Evolutionary conservation across 2,797 vertebrate genomes (phyloP).

Genomic region (Ctenopoma multispine): DNA sequence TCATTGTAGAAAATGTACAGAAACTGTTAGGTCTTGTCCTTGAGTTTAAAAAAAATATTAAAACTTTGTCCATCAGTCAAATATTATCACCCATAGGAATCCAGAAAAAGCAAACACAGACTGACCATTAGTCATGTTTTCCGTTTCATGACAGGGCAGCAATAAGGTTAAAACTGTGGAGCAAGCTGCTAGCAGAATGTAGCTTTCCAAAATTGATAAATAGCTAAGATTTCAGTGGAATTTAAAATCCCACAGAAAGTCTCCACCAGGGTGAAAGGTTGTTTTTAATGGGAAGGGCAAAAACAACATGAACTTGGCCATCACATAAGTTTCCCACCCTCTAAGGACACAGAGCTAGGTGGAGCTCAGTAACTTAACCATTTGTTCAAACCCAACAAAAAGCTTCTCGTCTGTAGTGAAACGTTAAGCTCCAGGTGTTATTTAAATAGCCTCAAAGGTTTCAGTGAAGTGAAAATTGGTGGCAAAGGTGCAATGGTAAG

Average conservation of each 20-base stretch:
- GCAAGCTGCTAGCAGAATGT: not conserved
- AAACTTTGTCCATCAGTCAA: not conserved
- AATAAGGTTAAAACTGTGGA: not conserved
- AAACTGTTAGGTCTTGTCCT: not conserved
- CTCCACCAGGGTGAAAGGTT: conserved; percentile 57
- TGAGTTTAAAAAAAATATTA: not conserved
- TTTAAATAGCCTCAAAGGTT: conserved; percentile 1
- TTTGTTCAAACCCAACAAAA: conserved; percentile 61
- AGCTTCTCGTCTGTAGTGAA: conserved; percentile 34
- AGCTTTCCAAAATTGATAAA: conserved; percentile 22
- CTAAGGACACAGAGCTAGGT: conserved; percentile 76
- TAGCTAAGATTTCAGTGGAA: conserved; percentile 39
- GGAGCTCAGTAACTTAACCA: conserved; percentile 66
- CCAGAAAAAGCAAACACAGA: conserved; percentile 11
- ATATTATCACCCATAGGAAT: not conserved
- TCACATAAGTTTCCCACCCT: conserved; percentile 79
- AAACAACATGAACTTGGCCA: conserved; percentile 72
- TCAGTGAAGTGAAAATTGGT: not conserved
- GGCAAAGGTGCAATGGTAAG: conserved; percentile 5
- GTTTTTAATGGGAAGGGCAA: conserved; percentile 53
- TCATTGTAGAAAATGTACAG: not conserved
- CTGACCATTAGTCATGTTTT: conserved; percentile 28
- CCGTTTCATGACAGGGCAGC: not conserved
- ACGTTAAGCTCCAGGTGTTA: conserved; percentile 13
- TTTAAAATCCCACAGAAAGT: conserved; percentile 58